Evolutionary conservation across 2,888 invertebrate species (phyloP).

Genomic region (Papilio protenor): DNA sequence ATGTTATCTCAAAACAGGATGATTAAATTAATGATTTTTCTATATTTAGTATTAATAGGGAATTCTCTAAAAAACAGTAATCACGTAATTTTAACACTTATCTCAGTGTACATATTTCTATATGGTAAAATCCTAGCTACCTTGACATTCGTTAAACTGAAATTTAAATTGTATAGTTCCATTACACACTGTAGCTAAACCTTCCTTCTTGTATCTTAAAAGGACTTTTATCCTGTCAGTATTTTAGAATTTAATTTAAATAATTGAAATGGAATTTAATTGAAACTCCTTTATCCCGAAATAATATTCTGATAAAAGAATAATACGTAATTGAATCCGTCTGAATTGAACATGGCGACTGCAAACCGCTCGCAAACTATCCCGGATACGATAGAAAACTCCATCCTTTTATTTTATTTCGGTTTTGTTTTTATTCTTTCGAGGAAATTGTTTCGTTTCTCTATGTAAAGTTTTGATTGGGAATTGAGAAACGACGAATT

Average conservation of each 20-base stretch:
- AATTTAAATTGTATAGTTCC: neutral
- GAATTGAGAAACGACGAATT: slow-evolving; percentile 49
- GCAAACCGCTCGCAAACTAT: slow-evolving; percentile 79
- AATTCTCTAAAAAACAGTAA: no score
- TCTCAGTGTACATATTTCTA: neutral
- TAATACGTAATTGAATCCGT: slow-evolving; percentile 63
- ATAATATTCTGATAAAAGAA: slow-evolving; percentile 15
- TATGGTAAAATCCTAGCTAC: neutral
- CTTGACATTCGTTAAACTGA: neutral
- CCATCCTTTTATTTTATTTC: slow-evolving; percentile 77
- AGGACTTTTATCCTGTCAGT: neutral
- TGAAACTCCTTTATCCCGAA: neutral
- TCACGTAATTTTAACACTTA: no score
- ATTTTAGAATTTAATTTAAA: neutral
- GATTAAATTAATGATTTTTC: neutral
- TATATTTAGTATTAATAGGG: no score
- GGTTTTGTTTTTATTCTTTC: slow-evolving; percentile 75
- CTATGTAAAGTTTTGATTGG: slow-evolving; percentile 58
- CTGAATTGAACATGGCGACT: slow-evolving; percentile 75
- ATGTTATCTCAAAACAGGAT: neutral
- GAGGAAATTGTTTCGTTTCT: slow-evolving; percentile 71
- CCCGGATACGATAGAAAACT: slow-evolving; percentile 77
- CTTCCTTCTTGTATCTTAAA: neutral
- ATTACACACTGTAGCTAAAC: neutral
- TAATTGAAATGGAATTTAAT: neutral